phyloP scores from a whole-genome alignment of 1,140 invertebrate genomes.

The Cherax destructor region DNA sequence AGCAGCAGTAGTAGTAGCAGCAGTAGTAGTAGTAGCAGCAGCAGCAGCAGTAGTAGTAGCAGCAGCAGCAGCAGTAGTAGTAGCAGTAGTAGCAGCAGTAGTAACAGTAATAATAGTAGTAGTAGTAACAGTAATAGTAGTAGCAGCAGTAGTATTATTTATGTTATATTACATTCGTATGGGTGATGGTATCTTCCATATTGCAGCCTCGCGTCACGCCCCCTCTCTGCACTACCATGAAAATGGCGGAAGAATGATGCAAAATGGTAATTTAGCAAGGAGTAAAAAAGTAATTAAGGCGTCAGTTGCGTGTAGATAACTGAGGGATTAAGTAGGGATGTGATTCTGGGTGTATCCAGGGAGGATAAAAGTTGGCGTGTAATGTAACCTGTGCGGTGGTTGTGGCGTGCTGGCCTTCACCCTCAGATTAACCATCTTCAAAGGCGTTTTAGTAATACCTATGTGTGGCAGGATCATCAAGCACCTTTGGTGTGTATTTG shows the following conservation, averaged over 20 bases:
- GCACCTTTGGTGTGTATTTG: constrained; percentile 8
- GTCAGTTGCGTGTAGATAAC: not conserved
- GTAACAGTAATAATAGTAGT: too few species aligned
- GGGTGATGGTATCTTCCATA: not conserved
- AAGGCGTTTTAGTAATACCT: constrained; percentile 8
- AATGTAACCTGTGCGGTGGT: not conserved
- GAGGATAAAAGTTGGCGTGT: not conserved
- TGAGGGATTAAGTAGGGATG: constrained; percentile 29
- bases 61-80: too few species aligned
- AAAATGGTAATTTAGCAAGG: constrained; percentile 13
- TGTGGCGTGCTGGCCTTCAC: not conserved
- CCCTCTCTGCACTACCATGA: not conserved
- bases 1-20: too few species aligned
- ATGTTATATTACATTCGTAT: not conserved
- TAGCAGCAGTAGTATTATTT: too few species aligned
- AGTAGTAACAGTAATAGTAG: too few species aligned
- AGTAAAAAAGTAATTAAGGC: constrained; percentile 18
- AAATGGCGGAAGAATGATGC: constrained; percentile 41
- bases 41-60: too few species aligned
- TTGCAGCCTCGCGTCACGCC: not conserved
- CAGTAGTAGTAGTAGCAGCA: too few species aligned
- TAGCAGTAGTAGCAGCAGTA: too few species aligned
- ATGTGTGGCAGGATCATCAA: constrained; percentile 10
- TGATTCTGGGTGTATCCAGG: constrained; percentile 8
- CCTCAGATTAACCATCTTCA: not conserved